Evolutionary conservation across 2,888 invertebrate genomes (phyloP).

Genomic region (Abrostola tripartita): DNA sequence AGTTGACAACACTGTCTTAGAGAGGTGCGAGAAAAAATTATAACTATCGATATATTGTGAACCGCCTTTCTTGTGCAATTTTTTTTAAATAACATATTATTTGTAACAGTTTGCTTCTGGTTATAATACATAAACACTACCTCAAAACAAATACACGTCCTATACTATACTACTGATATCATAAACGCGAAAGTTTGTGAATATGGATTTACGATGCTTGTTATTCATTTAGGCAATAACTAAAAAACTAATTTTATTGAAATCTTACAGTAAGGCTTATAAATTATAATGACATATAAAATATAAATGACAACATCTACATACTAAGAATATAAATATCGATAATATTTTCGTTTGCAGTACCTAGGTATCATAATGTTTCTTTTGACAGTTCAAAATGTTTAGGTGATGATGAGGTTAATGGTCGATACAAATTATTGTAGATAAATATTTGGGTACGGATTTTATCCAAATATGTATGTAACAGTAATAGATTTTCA

Average conservation of each 20-base stretch:
- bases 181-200: too few relatives aligned
- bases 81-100: too few relatives aligned
- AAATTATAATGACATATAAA: too few relatives aligned
- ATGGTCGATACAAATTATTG: slow-evolving; percentile 80
- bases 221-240: too few relatives aligned
- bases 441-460: slow-evolving; percentile 75
- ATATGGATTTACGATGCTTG: too few relatives aligned
- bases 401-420: slow-evolving; percentile 74
- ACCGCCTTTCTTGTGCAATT: neutral
- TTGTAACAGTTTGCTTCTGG: too few relatives aligned
- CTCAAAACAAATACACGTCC: too few relatives aligned
- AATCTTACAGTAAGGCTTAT: too few relatives aligned
- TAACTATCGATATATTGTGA: neutral
- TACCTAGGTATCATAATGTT: slow-evolving; percentile 14
- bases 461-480: slow-evolving; percentile 67
- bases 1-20: slow-evolving; percentile 25
- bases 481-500: slow-evolving; percentile 56
- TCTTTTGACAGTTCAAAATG: slow-evolving; percentile 72
- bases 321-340: neutral
- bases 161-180: too few relatives aligned
- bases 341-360: neutral
- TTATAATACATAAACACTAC: too few relatives aligned
- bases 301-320: too few relatives aligned
- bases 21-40: neutral
- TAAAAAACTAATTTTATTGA: too few relatives aligned